A percentile compares a stretch with the other conserved stretches of the same genome.
Evolutionary conservation across 23 tunicate genomes (phyloP).

Genomic region (Phallusia fumigata): DNA sequence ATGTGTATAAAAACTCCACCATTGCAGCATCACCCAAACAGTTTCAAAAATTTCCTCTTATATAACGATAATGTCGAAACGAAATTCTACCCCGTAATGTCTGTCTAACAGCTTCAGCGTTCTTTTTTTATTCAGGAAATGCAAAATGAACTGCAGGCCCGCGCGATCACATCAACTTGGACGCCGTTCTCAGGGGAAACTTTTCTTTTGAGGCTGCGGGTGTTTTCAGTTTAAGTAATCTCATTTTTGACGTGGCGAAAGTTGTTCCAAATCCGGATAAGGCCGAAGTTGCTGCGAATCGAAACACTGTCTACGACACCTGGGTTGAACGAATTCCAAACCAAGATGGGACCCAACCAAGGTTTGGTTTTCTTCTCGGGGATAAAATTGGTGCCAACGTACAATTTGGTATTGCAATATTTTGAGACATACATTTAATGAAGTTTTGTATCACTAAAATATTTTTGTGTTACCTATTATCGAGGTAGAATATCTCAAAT

Average conservation of each 20-base stretch:
- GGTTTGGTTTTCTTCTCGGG: background rate
- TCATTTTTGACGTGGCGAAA: conserved; percentile 46
- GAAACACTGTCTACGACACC: conserved; percentile 59
- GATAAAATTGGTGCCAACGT: too few relatives aligned
- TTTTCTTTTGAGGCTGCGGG: conserved; percentile 30
- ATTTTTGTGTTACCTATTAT: too few relatives aligned
- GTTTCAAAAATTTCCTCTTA: too few relatives aligned
- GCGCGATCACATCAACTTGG: conserved; percentile 71
- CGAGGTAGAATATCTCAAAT: too few relatives aligned
- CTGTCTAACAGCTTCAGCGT: too few relatives aligned
- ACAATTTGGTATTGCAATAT: too few relatives aligned
- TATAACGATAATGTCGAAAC: too few relatives aligned
- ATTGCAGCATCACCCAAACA: background rate
- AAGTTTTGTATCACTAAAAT: too few relatives aligned
- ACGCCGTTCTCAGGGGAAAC: conserved; percentile 57
- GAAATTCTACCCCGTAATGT: too few relatives aligned
- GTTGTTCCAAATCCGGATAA: conserved; percentile 36
- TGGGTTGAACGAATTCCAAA: conserved; percentile 30
- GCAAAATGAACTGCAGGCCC: conserved; percentile 52
- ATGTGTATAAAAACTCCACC: too few relatives aligned
- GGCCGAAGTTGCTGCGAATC: conserved; percentile 33
- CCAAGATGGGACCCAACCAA: background rate
- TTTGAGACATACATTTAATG: too few relatives aligned
- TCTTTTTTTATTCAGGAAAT: conserved; percentile 27
- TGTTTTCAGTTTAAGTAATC: conserved; percentile 33